These are phyloP conservation scores for Sander lucioperca DNA, from an alignment of 2,113 vertebrate genomes.

Conservation along the genomic window DNA sequence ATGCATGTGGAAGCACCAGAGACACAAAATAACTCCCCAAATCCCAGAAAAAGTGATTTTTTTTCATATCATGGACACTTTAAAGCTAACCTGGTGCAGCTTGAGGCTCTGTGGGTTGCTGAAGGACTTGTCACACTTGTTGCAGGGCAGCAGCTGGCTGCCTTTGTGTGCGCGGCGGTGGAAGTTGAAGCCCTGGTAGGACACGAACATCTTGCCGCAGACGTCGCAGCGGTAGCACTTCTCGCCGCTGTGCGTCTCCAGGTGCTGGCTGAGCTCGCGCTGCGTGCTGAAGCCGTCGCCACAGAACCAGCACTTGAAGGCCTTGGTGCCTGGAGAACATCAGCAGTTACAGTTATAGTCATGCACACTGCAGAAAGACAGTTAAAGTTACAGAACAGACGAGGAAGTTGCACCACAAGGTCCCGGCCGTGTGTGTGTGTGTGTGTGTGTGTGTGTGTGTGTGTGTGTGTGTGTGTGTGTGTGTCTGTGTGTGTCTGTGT, in stretches of 20 bases:
- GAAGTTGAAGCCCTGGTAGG: conserved; percentile 74
- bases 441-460: too few relatives aligned
- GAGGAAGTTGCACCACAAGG: too few relatives aligned
- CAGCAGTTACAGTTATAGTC: too few relatives aligned
- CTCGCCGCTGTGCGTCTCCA: conserved; percentile 52
- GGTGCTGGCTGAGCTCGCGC: conserved; percentile 52
- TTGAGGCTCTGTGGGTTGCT: conserved; percentile 72
- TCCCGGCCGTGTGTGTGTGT: too few relatives aligned
- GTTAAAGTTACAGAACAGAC: too few relatives aligned
- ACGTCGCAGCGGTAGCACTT: conserved; percentile 66
- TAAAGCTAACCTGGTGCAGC: conserved; percentile 50
- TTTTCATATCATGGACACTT: too few relatives aligned
- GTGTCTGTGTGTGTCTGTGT: too few relatives aligned
- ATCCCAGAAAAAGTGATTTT: too few relatives aligned
- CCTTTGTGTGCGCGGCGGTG: conserved; percentile 59
- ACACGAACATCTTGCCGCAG: conserved; percentile 72
- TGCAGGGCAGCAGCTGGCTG: conserved; percentile 55
- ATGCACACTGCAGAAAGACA: too few relatives aligned
- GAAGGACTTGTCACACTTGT: conserved; percentile 64
- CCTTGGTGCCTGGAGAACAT: conserved; percentile 35
- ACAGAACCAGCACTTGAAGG: conserved; percentile 74
- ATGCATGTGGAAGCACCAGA: too few relatives aligned
- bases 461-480: too few relatives aligned
- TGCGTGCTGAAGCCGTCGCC: conserved; percentile 61
- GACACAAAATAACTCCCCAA: too few relatives aligned